Conservation (phyloP, 2,797 vertebrate genomes). For the Leuciscus waleckii region DNA sequence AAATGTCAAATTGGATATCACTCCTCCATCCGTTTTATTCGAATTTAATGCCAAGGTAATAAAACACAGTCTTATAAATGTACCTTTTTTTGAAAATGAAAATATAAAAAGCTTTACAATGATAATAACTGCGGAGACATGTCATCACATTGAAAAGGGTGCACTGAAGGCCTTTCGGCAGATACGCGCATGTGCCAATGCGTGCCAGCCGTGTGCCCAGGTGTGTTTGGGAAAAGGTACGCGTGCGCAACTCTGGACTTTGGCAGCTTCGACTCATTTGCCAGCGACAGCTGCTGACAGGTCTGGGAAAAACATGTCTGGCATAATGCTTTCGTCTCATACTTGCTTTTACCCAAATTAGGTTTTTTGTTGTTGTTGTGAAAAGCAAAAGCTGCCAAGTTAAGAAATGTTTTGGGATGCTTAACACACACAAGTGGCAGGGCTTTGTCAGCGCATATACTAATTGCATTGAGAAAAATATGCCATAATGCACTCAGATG, state of each 20-base stretch:
- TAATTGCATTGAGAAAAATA: conserved; percentile 47
- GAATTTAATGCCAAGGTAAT: not conserved
- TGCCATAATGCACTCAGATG: conserved; percentile 40
- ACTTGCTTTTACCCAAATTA: conserved; percentile 37
- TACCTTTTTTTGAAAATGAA: not conserved
- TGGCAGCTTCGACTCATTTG: conserved; percentile 39
- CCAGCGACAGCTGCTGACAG: conserved; percentile 54
- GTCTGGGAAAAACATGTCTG: conserved; percentile 43
- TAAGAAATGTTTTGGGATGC: conserved; percentile 21
- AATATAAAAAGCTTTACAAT: not conserved
- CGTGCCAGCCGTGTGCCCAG: conserved; percentile 17
- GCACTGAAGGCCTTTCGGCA: conserved; percentile 53
- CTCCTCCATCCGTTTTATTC: not conserved
- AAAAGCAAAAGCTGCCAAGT: conserved; percentile 13
- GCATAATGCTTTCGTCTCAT: conserved; percentile 17
- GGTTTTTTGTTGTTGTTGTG: not conserved
- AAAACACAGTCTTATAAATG: not conserved
- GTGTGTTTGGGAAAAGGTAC: conserved; percentile 39
- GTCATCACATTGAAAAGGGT: not conserved
- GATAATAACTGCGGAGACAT: not conserved
- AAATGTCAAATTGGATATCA: not conserved
- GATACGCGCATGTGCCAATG: conserved; percentile 38
- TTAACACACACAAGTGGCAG: conserved; percentile 7
- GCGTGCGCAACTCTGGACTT: conserved; percentile 25
- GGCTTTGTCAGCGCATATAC: conserved; percentile 46